These are phyloP conservation scores for Hoplostethus atlanticus DNA, from an alignment of 2,797 vertebrate genomes.

Conservation along the genomic window DNA sequence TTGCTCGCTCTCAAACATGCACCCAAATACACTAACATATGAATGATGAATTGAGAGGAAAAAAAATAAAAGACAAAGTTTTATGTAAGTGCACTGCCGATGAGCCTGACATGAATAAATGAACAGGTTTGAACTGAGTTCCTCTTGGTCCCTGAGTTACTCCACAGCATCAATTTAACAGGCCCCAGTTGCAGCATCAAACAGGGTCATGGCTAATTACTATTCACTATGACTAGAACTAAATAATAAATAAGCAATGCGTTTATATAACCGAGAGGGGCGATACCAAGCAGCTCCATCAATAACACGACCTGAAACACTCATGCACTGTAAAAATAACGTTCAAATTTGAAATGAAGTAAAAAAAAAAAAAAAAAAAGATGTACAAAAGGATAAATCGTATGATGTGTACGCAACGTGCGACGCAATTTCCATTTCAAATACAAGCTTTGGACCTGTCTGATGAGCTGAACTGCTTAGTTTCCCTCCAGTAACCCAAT, in stretches of 20 bases:
- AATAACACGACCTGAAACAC: slow-evolving; percentile 40
- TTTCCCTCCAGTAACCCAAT: slow-evolving; percentile 43
- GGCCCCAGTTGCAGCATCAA: slow-evolving; percentile 73
- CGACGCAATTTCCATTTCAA: slow-evolving; percentile 41
- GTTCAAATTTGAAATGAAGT: background rate
- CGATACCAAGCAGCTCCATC: slow-evolving; percentile 34
- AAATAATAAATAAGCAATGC: slow-evolving; percentile 75
- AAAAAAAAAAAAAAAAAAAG: background rate
- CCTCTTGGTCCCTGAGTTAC: slow-evolving; percentile 62
- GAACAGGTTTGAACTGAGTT: slow-evolving; percentile 67
- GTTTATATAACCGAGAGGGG: slow-evolving; percentile 63
- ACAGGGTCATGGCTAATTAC: slow-evolving; percentile 77
- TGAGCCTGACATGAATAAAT: slow-evolving; percentile 75
- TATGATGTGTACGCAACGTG: background rate
- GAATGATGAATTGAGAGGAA: slow-evolving; percentile 17
- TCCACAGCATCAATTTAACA: slow-evolving; percentile 73
- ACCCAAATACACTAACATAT: slow-evolving; percentile 10
- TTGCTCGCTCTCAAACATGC: slow-evolving; percentile 9
- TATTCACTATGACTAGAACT: slow-evolving; percentile 70
- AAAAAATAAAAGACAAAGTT: slow-evolving; percentile 31
- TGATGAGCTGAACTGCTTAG: slow-evolving; percentile 36
- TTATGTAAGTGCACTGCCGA: slow-evolving; percentile 45
- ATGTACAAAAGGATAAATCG: too few relatives aligned
- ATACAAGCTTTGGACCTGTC: slow-evolving; percentile 24
- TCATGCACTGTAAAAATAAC: slow-evolving; percentile 6